Base-by-base conservation (phyloP, 2,113 vertebrate species). In the Xiphias gladius region DNA sequence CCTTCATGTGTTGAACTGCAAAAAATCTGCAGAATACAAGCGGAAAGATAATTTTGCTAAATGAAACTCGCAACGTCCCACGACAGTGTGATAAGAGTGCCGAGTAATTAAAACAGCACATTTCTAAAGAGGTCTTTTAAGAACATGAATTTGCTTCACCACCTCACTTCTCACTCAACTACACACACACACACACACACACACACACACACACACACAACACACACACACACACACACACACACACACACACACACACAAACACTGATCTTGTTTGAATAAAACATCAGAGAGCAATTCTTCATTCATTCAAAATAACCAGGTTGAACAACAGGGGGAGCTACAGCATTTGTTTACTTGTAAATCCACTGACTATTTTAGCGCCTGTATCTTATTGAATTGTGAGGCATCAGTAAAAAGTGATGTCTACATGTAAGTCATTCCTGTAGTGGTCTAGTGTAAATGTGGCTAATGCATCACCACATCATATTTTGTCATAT, bases 301-400 rank as follows among this genome's bases (percentile, higher is more conserved):
- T 19, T 16, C 3, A 12, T 22, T 11, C 17, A 20, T 50, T 50
- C 48, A 50, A 61, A 64, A 24, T 55, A 39, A 24, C 3, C 43
- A 54, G 6, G 11, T 17, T 65, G 30, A 22, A 39, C 82, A 64
- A 30, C 57, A 79, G 82, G 39, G 70, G 70, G 76, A 28, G 63
- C 55, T 54, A 19, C 9, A 59, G 2, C n/a, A 58, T 50, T 37
- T 82, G 12, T 67, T 59, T 52, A n/a, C 19, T 41, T 16, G 58
- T 19, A 12, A 22, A 8, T 26, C 20, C 22, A 22, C 52, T 26
- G 16, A 7, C 1, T 17, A 8, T 10, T 48, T 20, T 2, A 24
- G 2, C 26, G 13, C 16, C 59, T 69, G 13, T 10, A 61, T 64
- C 24, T 11, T 35, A 35, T n/a, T 1, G 11, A 55, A 55, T 39